phyloP scores from a whole-genome alignment of 2,888 invertebrate genomes.

The Volucella bombylans region DNA sequence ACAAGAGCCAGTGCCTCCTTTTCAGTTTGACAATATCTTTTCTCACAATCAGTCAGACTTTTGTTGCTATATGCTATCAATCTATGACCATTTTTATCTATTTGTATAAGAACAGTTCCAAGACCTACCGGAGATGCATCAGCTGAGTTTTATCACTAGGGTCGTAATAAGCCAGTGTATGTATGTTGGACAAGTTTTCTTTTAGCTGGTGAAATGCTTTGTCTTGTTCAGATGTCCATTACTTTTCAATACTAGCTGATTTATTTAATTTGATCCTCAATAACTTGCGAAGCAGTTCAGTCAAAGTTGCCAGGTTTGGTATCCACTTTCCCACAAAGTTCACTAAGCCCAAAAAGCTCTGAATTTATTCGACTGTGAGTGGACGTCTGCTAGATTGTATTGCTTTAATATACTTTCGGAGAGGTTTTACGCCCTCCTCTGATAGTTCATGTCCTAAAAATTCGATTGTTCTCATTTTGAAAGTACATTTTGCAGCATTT shows the following conservation, averaged over 20 bases:
- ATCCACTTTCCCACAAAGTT: background rate
- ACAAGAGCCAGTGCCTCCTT: no score
- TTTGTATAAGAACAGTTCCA: slow-evolving; percentile 71
- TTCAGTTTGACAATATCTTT: no score
- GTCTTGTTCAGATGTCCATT: background rate
- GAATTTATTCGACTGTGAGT: background rate
- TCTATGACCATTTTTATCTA: no score
- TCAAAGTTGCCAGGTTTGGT: background rate
- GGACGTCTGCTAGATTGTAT: background rate
- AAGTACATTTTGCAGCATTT: background rate
- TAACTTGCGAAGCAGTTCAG: background rate
- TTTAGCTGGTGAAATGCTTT: background rate
- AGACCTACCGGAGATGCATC: slow-evolving; percentile 78
- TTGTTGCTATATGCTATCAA: no score
- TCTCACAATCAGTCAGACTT: no score
- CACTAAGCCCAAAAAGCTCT: slow-evolving; percentile 6
- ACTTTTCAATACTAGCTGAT: background rate
- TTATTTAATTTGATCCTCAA: slow-evolving; percentile 1
- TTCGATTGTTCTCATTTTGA: slow-evolving; percentile 53
- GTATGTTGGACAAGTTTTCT: slow-evolving; percentile 42
- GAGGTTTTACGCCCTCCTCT: slow-evolving; percentile 75
- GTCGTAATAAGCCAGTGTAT: slow-evolving; percentile 75
- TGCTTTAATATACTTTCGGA: background rate
- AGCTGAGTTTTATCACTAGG: slow-evolving; percentile 75
- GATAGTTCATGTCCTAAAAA: slow-evolving; percentile 77